Percentiles rank a stretch among this genome's conserved stretches.
phyloP scores from a whole-genome alignment of 2,113 vertebrate species.

The Actenoides lindsayi region DNA sequence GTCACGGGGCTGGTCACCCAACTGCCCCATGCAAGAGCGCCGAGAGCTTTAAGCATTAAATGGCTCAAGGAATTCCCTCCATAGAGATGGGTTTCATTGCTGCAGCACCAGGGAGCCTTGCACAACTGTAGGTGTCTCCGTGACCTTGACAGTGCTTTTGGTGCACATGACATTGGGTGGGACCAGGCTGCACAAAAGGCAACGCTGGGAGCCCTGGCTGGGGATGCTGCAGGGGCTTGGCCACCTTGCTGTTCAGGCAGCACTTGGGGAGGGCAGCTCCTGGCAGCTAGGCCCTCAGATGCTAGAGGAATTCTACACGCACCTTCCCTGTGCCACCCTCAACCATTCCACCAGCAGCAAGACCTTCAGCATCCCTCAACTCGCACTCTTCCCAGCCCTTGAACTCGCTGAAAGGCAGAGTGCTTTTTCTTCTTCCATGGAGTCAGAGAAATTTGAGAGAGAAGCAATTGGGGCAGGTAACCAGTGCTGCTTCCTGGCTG shows the following conservation, averaged over 20 bases:
- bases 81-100: fast-evolving
- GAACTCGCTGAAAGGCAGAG: neutral
- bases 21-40: fast-evolving
- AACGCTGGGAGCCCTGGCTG: neutral
- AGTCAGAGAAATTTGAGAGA: neutral
- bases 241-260: neutral
- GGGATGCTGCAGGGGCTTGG: neutral
- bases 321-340: neutral
- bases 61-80: neutral
- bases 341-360: neutral
- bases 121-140: fast-evolving
- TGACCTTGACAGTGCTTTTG: fast-evolving
- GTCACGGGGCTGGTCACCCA: fast-evolving
- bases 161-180: fast-evolving
- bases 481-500: fast-evolving
- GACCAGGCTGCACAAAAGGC: neutral
- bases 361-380: neutral
- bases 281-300: neutral
- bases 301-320: neutral
- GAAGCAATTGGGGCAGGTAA: fast-evolving
- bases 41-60: fast-evolving
- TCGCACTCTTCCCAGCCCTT: neutral
- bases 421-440: neutral
- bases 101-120: neutral
- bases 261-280: too few species aligned